Evolutionary conservation across 2,888 invertebrate species (phyloP).

Genomic region (Leptogaster cylindrica): DNA sequence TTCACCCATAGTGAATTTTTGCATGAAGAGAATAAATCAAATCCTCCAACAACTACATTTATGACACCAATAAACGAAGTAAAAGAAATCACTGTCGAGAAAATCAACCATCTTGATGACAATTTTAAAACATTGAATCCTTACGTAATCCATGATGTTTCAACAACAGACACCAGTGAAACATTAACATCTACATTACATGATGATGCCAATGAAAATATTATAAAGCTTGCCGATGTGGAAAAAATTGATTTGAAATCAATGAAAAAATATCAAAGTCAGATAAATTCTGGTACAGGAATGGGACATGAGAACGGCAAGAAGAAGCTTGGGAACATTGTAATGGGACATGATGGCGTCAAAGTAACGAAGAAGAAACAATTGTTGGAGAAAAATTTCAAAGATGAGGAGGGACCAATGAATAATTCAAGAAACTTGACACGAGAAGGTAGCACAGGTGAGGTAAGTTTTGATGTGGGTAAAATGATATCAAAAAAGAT

Average conservation of each 20-base stretch:
- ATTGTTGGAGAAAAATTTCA: conserved; percentile 55
- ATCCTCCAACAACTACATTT: neutral
- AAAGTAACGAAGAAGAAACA: conserved; percentile 60
- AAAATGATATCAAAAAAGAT: conserved; percentile 39
- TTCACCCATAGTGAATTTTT: neutral
- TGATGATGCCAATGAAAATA: conserved; percentile 34
- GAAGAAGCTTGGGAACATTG: conserved; percentile 40
- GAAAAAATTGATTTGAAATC: conserved; percentile 50
- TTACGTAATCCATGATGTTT: neutral
- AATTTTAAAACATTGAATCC: no score
- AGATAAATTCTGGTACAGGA: conserved; percentile 23
- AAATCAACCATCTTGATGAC: no score
- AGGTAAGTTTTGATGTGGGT: neutral
- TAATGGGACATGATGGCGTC: conserved; percentile 58
- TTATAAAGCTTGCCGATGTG: conserved; percentile 54
- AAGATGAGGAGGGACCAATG: conserved; percentile 26
- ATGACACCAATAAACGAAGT: neutral
- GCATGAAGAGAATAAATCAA: conserved; percentile 1
- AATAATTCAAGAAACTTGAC: neutral
- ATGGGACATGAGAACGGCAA: conserved; percentile 31
- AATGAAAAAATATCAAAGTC: conserved; percentile 41
- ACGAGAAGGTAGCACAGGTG: neutral
- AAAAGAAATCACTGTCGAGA: no score
- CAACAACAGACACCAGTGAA: neutral
- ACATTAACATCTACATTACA: neutral